Evolutionary conservation across 2,888 invertebrate species (phyloP), one percentile per base, ranked within the genome.

Genomic region (Dicyrtoma fusca): DNA sequence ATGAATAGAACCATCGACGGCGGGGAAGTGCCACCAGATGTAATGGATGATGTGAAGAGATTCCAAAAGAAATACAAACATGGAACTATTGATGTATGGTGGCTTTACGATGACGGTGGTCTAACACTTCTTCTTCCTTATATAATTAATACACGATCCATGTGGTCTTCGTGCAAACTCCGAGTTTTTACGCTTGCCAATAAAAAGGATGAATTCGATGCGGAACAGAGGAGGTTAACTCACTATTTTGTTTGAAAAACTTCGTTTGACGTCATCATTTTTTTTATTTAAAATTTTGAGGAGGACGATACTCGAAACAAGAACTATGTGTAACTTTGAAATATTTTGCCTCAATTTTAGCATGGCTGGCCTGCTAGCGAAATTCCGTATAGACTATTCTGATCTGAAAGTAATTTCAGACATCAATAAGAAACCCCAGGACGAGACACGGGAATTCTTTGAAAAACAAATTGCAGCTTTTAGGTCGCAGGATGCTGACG

Each of bases 291-390:
- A 75, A 81, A 78, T 78, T 83, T 85, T 51, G 83, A 97, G 97
- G 83, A 95, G 98, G 95, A 94, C 94, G 2, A 92, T 93, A 82
- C 86, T 98, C 72, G 86, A n/a, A n/a, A n/a, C n/a, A n/a, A n/a
- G n/a, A n/a, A n/a, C n/a, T n/a, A n/a, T n/a, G n/a, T n/a, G n/a
- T n/a, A n/a, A n/a, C n/a, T n/a, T 98, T 80, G 88, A 91, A 0
- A 97, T 98, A 85, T 97, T 98, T 86, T 89, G 98, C 14, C 94
- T 98, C 81, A 92, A 95, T 93, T 85, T 59, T 84, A 97, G 97
- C 82, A 95, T 98, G 95, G 94, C 94, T 2, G 91, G 92, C 82
- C 86, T 98, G 69, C 86, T 98, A 79, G 88, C 91, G 0, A 97
- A 98, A 85, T 97, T 98, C 86, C 89, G 98, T 13, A 94, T 98